Evolutionary conservation across 2,888 invertebrate genomes (phyloP).

Genomic region (Troilus luridus): DNA sequence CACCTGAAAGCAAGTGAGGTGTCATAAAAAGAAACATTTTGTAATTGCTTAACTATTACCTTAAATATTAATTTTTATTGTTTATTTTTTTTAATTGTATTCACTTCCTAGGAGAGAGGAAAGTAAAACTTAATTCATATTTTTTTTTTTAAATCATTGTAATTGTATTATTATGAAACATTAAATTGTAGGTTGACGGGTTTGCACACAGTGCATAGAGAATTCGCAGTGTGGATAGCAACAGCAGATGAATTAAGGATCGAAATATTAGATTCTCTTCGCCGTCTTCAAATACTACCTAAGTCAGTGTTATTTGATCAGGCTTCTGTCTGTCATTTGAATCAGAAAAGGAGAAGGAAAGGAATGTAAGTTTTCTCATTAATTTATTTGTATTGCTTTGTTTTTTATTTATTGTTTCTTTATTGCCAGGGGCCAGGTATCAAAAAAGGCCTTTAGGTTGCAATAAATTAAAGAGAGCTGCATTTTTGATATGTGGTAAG

Average conservation of each 20-base stretch:
- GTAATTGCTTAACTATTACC: background rate
- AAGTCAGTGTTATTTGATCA: slow-evolving; percentile 69
- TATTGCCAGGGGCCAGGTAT: no score
- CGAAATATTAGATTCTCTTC: slow-evolving; percentile 68
- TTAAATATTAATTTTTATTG: background rate
- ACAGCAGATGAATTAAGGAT: slow-evolving; percentile 67
- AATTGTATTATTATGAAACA: background rate
- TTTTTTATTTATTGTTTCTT: background rate
- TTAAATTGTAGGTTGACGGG: slow-evolving; percentile 61
- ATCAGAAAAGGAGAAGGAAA: slow-evolving; percentile 67
- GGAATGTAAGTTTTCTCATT: slow-evolving; percentile 28
- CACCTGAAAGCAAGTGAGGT: no score
- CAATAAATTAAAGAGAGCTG: no score
- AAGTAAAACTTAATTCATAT: no score
- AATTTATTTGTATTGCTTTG: no score
- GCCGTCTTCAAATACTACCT: slow-evolving; percentile 67
- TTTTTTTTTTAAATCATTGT: background rate
- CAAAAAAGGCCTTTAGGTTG: no score
- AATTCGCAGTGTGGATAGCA: slow-evolving; percentile 64
- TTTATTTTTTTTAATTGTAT: no score
- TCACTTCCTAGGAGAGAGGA: no score
- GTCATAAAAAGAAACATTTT: no score
- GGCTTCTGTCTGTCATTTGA: slow-evolving; percentile 75
- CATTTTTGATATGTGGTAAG: no score
- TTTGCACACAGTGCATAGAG: slow-evolving; percentile 61